phyloP scores from a whole-genome alignment of 1,140 invertebrate species.

The Drosophila lowei region DNA sequence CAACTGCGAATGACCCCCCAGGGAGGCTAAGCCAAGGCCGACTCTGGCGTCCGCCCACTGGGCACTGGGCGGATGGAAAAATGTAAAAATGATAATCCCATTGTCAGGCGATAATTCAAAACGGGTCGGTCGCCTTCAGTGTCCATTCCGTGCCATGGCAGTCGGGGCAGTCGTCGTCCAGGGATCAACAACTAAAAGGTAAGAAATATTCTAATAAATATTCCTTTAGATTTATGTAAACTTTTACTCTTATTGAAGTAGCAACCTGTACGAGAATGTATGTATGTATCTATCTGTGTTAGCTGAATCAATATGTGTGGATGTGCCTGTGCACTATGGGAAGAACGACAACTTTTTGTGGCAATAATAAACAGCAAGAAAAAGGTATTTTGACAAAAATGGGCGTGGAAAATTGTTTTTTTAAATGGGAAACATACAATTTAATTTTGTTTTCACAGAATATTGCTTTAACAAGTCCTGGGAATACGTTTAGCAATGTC shows the following conservation, averaged over 20 bases:
- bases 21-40: constrained; percentile 57
- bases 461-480: too few relatives aligned
- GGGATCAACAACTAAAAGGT: constrained; percentile 34
- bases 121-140: constrained; percentile 1
- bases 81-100: constrained; percentile 83
- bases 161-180: constrained; percentile 11
- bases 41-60: constrained; percentile 7
- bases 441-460: too few relatives aligned
- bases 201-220: constrained; percentile 36
- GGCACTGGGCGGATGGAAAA: constrained; percentile 40
- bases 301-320: too few relatives aligned
- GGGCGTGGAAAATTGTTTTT: too few relatives aligned
- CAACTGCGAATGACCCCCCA: constrained; percentile 77
- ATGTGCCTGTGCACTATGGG: neutral
- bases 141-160: constrained; percentile 1
- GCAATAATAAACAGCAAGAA: too few relatives aligned
- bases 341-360: too few relatives aligned
- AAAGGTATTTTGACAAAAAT: too few relatives aligned
- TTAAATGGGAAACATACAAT: too few relatives aligned
- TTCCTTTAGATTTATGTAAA: neutral
- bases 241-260: constrained; percentile 9
- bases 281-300: neutral
- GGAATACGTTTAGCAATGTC: too few relatives aligned
- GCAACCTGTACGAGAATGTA: neutral
- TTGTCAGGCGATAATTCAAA: constrained; percentile 82